A percentile compares a stretch with the other conserved stretches of the same genome.
These are phyloP conservation scores for Misgurnus mizolepis DNA, from an alignment of 2,113 vertebrate species.

Conservation along the genomic window DNA sequence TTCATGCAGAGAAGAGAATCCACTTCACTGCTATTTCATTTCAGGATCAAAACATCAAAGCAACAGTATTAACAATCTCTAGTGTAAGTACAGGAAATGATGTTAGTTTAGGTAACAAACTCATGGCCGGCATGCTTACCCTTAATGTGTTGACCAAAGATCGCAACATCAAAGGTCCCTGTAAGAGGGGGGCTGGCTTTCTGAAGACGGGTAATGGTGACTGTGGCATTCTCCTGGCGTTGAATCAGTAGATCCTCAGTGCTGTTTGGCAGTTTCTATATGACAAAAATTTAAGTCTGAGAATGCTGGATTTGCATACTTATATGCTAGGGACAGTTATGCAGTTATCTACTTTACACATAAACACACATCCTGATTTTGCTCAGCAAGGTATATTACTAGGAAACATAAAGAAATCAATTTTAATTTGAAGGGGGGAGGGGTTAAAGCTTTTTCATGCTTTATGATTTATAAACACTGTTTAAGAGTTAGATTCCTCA, in stretches of 20 bases:
- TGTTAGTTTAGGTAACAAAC: background rate
- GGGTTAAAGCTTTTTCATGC: too few species aligned
- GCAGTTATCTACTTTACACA: too few species aligned
- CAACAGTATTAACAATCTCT: background rate
- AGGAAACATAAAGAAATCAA: too few species aligned
- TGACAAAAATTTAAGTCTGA: constrained; percentile 12
- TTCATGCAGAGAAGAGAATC: too few species aligned
- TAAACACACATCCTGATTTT: background rate
- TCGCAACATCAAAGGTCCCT: constrained; percentile 77
- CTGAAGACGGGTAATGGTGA: constrained; percentile 68
- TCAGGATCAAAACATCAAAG: background rate
- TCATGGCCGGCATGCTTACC: constrained; percentile 63
- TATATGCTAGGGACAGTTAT: too few species aligned
- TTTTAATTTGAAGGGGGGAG: too few species aligned
- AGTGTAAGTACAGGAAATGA: background rate
- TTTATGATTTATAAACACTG: too few species aligned
- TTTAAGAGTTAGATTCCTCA: too few species aligned
- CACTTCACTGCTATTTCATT: too few species aligned
- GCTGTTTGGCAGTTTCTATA: constrained; percentile 59
- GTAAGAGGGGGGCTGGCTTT: constrained; percentile 76
- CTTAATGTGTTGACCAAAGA: constrained; percentile 68
- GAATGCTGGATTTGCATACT: too few species aligned
- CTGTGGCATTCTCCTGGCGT: constrained; percentile 35
- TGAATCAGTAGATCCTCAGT: constrained; percentile 57
- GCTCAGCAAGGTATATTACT: too few species aligned